phyloP scores from a whole-genome alignment of 2,113 vertebrate species.

The Arvicanthis niloticus region DNA sequence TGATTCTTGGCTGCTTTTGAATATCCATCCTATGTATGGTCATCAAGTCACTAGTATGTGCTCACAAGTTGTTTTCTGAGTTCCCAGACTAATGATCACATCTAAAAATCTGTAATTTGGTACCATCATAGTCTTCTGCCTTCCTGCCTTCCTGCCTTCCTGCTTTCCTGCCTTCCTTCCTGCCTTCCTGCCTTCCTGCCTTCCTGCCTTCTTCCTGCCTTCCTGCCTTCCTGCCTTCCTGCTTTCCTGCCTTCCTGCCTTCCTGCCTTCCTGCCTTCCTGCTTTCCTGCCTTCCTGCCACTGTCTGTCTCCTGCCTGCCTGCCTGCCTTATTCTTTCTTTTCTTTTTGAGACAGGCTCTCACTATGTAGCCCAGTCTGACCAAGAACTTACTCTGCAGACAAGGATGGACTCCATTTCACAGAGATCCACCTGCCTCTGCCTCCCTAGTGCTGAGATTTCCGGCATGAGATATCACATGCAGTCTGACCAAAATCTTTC shows the following conservation, averaged over 20 bases:
- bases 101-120: neutral
- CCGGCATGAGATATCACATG: too few relatives aligned
- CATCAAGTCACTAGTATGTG: constrained; percentile 7
- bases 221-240: too few relatives aligned
- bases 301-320: too few relatives aligned
- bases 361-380: neutral
- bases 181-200: too few relatives aligned
- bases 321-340: neutral
- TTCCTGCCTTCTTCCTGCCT: too few relatives aligned
- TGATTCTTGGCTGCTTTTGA: neutral
- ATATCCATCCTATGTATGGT: neutral
- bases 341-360: neutral
- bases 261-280: too few relatives aligned
- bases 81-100: neutral
- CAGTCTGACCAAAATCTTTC: neutral
- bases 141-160: neutral
- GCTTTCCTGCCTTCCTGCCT: neutral
- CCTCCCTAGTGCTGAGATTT: neutral
- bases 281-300: too few relatives aligned
- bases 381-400: neutral
- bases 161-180: too few relatives aligned
- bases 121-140: neutral
- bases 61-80: neutral
- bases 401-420: neutral
- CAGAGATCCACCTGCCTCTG: neutral